A percentile compares a stretch with the other conserved stretches of the same genome.
These are phyloP conservation scores for Astropecten irregularis DNA, from an alignment of 53 echinoderm and acorn worm genomes.

Conservation along the genomic window DNA sequence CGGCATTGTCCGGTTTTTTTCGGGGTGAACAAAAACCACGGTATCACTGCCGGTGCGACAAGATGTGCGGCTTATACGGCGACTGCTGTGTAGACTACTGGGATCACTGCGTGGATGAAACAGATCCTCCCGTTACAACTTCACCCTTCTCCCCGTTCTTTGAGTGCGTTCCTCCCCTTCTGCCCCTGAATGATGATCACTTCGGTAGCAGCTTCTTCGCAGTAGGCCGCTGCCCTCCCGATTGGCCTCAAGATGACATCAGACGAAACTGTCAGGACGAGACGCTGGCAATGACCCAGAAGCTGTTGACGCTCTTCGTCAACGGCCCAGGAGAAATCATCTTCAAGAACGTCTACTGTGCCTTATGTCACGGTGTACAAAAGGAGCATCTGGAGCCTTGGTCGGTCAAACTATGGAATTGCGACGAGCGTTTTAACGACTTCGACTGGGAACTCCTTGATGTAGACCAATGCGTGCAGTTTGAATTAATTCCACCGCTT, in stretches of 20 bases:
- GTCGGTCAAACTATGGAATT: not conserved
- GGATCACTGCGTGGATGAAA: conserved; percentile 6
- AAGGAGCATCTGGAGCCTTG: not conserved
- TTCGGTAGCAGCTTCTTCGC: not conserved
- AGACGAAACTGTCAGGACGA: conserved; percentile 7
- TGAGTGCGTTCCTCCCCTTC: not conserved
- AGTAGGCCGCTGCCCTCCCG: conserved; percentile 6
- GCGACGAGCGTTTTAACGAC: not conserved
- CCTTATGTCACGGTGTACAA: conserved; percentile 33
- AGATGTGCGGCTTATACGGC: not conserved
- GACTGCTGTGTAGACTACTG: conserved; percentile 20
- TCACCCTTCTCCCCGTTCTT: not conserved
- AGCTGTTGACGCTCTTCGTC: not conserved
- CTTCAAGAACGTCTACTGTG: conserved; percentile 60
- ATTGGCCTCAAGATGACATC: conserved; percentile 3
- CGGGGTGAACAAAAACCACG: too few species aligned
- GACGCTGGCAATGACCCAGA: conserved; percentile 14
- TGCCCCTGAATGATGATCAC: not conserved
- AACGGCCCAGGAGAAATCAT: conserved; percentile 12
- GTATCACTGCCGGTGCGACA: conserved; percentile 10
- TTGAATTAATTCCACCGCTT: not conserved
- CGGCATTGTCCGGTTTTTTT: too few species aligned
- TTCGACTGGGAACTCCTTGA: not conserved
- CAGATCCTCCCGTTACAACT: not conserved
- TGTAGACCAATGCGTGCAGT: not conserved